Conservation (phyloP, 2,113 vertebrate species). For the Phaethornis superciliosus region DNA sequence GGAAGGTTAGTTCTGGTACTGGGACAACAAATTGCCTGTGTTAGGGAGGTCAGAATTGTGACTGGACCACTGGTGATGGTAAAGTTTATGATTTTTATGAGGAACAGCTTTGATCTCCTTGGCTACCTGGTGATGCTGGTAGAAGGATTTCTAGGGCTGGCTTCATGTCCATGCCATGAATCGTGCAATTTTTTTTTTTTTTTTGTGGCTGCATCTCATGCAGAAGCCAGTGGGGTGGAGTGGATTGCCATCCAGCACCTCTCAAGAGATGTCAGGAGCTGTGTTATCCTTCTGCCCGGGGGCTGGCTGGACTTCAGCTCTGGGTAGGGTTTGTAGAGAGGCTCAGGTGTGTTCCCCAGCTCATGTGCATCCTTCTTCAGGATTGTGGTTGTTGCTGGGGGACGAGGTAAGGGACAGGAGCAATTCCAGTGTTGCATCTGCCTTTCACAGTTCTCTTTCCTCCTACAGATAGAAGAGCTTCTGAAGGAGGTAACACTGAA, state of each 20-base stretch:
- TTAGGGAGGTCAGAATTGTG: background rate
- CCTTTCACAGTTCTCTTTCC: background rate
- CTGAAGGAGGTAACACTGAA: constrained; percentile 90
- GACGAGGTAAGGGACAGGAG: background rate
- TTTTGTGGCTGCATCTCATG: background rate
- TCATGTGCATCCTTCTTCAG: background rate
- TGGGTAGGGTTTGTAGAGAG: background rate
- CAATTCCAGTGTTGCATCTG: background rate
- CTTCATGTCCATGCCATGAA: rapidly evolving
- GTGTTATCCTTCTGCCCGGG: background rate
- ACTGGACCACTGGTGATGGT: background rate
- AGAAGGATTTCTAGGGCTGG: background rate
- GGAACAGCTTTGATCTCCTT: background rate
- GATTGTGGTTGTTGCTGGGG: rapidly evolving
- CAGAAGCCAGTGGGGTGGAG: background rate
- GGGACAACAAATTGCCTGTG: background rate
- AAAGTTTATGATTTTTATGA: rapidly evolving
- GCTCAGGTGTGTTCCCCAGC: background rate
- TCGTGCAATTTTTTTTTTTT: rapidly evolving
- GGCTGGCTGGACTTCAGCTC: rapidly evolving
- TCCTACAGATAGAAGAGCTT: constrained; percentile 89
- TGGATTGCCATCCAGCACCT: background rate
- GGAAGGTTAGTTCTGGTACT: background rate
- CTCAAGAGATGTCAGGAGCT: background rate
- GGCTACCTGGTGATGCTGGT: background rate